phyloP scores from a whole-genome alignment of 2,888 invertebrate species.

The Prosopocoilus inquinatus region DNA sequence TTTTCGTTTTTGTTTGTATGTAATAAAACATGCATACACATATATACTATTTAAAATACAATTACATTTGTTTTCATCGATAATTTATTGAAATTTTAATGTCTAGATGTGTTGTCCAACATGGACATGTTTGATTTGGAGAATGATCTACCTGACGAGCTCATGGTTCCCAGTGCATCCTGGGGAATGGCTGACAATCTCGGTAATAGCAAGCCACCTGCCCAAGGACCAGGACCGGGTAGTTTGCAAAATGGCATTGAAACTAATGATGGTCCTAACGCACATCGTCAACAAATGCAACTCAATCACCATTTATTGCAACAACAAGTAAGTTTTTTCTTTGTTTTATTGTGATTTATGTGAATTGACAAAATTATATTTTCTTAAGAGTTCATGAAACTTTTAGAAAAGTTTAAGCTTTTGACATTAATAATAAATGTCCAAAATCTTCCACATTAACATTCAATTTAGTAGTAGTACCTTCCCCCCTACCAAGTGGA shows the following conservation, averaged over 20 bases:
- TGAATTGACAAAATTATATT: no score
- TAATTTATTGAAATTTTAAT: background rate
- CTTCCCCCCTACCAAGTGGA: no score
- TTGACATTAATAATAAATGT: no score
- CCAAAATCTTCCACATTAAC: no score
- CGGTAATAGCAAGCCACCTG: slow-evolving; percentile 70
- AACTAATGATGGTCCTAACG: slow-evolving; percentile 55
- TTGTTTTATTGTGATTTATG: no score
- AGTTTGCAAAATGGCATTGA: slow-evolving; percentile 73
- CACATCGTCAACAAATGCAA: slow-evolving; percentile 53
- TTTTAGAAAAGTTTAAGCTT: no score
- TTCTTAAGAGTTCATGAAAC: no score
- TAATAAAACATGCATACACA: background rate
- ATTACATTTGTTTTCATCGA: background rate
- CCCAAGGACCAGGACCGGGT: slow-evolving; percentile 80
- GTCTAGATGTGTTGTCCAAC: slow-evolving; percentile 76
- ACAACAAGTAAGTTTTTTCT: slow-evolving; percentile 47
- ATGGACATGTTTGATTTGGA: slow-evolving; percentile 87
- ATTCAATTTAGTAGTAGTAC: no score
- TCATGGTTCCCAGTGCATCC: slow-evolving; percentile 69
- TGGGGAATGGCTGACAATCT: slow-evolving; percentile 69
- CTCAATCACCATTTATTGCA: slow-evolving; percentile 63
- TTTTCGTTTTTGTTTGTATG: background rate
- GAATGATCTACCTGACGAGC: slow-evolving; percentile 88
- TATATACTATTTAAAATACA: background rate